Conservation (phyloP, 2,888 invertebrate genomes). For the Stramonita haemastoma region DNA sequence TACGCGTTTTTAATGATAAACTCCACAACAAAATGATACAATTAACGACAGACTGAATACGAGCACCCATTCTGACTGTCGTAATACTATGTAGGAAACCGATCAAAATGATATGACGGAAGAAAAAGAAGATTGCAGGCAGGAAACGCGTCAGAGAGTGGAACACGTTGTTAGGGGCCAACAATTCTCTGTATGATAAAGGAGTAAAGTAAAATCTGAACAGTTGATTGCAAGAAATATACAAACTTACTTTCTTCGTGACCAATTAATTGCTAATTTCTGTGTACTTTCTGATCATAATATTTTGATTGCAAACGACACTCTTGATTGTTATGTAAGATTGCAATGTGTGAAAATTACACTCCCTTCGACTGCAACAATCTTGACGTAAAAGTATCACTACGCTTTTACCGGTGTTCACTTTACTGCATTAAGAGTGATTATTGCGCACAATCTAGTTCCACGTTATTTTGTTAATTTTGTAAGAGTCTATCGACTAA, state of each 20-base stretch:
- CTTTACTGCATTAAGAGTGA: constrained; percentile 42
- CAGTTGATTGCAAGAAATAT: no score
- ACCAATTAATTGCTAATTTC: no score
- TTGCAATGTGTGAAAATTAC: neutral
- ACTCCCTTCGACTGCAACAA: constrained; percentile 9
- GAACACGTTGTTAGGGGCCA: constrained; percentile 9
- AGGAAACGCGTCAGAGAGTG: constrained; percentile 13
- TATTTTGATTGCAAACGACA: neutral
- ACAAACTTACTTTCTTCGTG: no score
- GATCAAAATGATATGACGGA: no score
- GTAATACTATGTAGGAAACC: no score
- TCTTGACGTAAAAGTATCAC: constrained; percentile 45
- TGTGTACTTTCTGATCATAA: no score
- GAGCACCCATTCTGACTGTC: no score
- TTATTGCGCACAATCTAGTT: constrained; percentile 46
- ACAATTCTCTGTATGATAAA: neutral
- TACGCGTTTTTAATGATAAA: no score
- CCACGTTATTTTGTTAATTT: constrained; percentile 36
- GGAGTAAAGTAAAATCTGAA: no score
- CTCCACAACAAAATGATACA: no score
- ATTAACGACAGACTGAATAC: no score
- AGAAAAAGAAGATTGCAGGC: neutral
- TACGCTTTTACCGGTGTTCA: constrained; percentile 48
- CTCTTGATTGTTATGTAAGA: neutral
- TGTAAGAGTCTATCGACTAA: neutral